phyloP scores from a whole-genome alignment of 2,113 vertebrate genomes.

The Forbesichthys papilliferus region DNA sequence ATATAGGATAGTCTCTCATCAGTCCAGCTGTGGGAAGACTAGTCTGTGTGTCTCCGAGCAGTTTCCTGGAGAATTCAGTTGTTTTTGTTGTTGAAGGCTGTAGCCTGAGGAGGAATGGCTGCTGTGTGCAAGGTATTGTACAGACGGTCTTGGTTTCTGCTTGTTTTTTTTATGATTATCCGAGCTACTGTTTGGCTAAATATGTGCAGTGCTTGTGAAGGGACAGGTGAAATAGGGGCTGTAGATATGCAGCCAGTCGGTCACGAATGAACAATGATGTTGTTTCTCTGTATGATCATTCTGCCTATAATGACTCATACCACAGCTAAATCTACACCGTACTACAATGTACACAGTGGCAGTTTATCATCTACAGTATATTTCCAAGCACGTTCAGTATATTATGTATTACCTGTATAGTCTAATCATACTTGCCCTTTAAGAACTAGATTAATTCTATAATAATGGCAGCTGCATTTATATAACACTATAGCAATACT shows the following conservation, averaged over 20 bases:
- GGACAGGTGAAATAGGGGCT: neutral
- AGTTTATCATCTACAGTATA: neutral
- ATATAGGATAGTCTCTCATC: conserved; percentile 54
- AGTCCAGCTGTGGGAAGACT: conserved; percentile 32
- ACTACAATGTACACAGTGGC: neutral
- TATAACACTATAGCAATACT: too few relatives aligned
- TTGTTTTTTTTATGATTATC: too few relatives aligned
- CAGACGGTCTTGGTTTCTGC: conserved; percentile 21
- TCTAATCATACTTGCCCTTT: neutral
- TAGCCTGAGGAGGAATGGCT: conserved; percentile 7
- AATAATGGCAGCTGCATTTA: too few relatives aligned
- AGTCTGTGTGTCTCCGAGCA: conserved; percentile 36
- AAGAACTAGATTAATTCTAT: too few relatives aligned
- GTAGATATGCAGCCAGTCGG: neutral
- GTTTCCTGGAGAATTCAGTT: conserved; percentile 16
- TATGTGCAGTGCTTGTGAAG: neutral
- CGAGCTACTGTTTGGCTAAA: conserved; percentile 5
- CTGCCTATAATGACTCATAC: neutral
- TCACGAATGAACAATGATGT: neutral
- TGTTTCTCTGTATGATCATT: too few relatives aligned
- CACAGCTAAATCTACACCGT: neutral
- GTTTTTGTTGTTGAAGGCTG: neutral
- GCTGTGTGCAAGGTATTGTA: conserved; percentile 32
- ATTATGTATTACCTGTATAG: neutral
- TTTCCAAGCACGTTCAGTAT: neutral